Conservation (phyloP, 2,113 vertebrate genomes). For the Telmatochromis brichardi region DNA sequence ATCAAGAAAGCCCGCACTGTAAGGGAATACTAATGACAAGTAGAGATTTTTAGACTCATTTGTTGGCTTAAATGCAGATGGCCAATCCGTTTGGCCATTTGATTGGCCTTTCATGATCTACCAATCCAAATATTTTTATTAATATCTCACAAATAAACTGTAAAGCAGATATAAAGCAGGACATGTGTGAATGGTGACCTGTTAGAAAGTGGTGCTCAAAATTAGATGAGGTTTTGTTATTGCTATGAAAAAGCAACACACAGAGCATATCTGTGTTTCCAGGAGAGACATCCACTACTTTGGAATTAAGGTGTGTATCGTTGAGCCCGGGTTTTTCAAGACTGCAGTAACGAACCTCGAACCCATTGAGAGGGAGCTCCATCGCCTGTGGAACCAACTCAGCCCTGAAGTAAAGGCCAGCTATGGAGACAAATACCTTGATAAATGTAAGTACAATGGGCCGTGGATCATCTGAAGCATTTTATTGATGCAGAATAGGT, state of each 20-base stretch:
- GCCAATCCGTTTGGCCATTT: neutral
- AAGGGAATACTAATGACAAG: neutral
- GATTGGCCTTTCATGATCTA: neutral
- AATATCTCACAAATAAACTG: neutral
- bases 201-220: neutral
- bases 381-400: conserved; percentile 80
- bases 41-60: neutral
- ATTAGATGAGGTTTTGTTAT: neutral
- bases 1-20: neutral
- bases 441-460: conserved; percentile 73
- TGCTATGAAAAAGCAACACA: neutral
- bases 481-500: neutral
- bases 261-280: neutral
- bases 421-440: conserved; percentile 84
- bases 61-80: neutral
- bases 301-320: conserved; percentile 83
- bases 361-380: conserved; percentile 73
- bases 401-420: conserved; percentile 73
- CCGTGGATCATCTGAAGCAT: neutral
- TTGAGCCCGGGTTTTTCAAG: conserved; percentile 91
- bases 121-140: neutral
- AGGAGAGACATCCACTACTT: conserved; percentile 87
- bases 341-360: conserved; percentile 79
- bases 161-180: neutral
- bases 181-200: neutral